Conservation (phyloP, 2,113 vertebrate genomes). For the Hemichromis elongatus region DNA sequence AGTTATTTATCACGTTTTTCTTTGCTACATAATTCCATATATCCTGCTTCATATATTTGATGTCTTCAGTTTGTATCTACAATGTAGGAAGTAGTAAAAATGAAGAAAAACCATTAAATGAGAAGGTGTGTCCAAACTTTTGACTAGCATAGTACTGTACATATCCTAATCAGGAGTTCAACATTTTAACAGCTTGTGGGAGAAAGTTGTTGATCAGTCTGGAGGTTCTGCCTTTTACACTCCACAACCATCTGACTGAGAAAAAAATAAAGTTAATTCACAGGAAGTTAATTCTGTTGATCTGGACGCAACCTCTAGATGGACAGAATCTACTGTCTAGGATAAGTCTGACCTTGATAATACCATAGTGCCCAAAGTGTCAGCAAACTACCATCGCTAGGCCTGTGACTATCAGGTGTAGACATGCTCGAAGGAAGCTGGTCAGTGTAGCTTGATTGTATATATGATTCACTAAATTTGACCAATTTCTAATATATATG, state of each 20-base stretch:
- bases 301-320: neutral
- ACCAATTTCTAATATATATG: neutral
- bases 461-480: neutral
- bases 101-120: neutral
- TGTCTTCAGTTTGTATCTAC: neutral
- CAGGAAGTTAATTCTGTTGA: neutral
- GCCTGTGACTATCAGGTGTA: neutral
- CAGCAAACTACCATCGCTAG: fast-evolving
- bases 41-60: neutral
- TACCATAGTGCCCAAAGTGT: neutral
- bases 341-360: neutral
- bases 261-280: neutral
- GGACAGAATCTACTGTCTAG: neutral
- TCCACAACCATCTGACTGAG: fast-evolving
- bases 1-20: neutral
- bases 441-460: neutral
- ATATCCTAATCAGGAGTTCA: neutral
- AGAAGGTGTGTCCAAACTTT: neutral
- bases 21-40: neutral
- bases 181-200: neutral
- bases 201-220: neutral
- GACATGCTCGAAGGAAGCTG: neutral
- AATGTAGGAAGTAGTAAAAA: neutral
- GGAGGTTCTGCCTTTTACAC: neutral
- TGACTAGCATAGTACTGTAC: neutral